A percentile compares a stretch with the other conserved stretches of the same genome.
Conservation (phyloP, 2,888 invertebrate genomes). For the Mystacides longicornis region DNA sequence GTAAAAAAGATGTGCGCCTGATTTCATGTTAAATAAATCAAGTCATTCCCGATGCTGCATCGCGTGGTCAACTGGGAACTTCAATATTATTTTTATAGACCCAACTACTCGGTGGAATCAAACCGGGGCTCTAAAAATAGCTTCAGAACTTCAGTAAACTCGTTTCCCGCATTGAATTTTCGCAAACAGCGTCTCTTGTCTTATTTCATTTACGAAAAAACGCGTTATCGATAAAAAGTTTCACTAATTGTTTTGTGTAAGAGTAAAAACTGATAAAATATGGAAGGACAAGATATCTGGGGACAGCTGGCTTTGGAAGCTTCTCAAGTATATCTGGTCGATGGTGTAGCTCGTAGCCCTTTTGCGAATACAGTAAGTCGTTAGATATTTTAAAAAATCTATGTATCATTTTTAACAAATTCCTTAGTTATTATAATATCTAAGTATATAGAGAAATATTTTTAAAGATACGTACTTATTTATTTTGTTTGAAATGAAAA, state of each 20-base stretch:
- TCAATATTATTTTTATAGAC: neutral
- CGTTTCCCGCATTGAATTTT: neutral
- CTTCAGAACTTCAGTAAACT: neutral
- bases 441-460: no score
- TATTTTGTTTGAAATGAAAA: no score
- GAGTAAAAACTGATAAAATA: slow-evolving; percentile 40
- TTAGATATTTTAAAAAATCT: neutral
- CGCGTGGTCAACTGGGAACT: neutral
- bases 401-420: neutral
- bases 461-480: no score
- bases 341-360: slow-evolving; percentile 70
- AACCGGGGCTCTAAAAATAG: neutral
- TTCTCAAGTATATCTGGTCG: slow-evolving; percentile 76
- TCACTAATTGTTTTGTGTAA: neutral
- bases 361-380: slow-evolving; percentile 75
- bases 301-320: slow-evolving; percentile 83
- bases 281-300: slow-evolving; percentile 75
- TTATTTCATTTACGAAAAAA: neutral
- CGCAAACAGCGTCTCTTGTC: neutral
- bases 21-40: neutral
- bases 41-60: neutral
- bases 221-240: neutral
- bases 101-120: neutral
- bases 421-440: no score
- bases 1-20: neutral